A percentile compares a stretch with the other conserved stretches of the same genome.
Evolutionary conservation across 2,113 vertebrate genomes (phyloP).

Genomic region (Pimephales promelas): DNA sequence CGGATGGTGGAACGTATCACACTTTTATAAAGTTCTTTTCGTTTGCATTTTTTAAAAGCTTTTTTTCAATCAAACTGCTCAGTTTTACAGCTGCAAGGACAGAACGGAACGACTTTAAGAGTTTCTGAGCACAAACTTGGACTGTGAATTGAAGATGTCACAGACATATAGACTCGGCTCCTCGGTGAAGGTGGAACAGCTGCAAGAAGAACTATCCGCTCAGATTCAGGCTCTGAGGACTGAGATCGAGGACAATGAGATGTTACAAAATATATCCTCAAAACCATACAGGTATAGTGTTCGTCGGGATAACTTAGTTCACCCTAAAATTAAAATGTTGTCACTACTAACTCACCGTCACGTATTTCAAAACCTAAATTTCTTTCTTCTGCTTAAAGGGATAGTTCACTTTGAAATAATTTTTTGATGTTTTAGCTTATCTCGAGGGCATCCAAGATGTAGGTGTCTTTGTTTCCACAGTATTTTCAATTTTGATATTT

Average conservation of each 20-base stretch:
- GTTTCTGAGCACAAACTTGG: background rate
- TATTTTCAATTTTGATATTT: too few species aligned
- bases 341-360: too few species aligned
- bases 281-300: constrained; percentile 65
- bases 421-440: too few species aligned
- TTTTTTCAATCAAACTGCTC: background rate
- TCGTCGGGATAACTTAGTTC: too few species aligned
- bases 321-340: too few species aligned
- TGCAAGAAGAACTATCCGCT: constrained; percentile 74
- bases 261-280: constrained; percentile 39
- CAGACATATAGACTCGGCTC: constrained; percentile 68
- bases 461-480: too few species aligned
- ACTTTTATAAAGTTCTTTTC: background rate
- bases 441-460: too few species aligned
- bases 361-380: too few species aligned
- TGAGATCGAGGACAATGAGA: constrained; percentile 68
- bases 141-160: background rate
- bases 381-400: too few species aligned
- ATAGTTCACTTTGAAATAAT: too few species aligned
- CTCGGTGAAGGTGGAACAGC: constrained; percentile 70
- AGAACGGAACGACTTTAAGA: too few species aligned
- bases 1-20: background rate
- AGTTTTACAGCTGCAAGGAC: background rate
- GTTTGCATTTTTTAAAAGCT: too few species aligned
- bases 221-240: constrained; percentile 70